Evolutionary conservation across 2,113 vertebrate genomes (phyloP).

Genomic region (Semicossyphus pulcher): DNA sequence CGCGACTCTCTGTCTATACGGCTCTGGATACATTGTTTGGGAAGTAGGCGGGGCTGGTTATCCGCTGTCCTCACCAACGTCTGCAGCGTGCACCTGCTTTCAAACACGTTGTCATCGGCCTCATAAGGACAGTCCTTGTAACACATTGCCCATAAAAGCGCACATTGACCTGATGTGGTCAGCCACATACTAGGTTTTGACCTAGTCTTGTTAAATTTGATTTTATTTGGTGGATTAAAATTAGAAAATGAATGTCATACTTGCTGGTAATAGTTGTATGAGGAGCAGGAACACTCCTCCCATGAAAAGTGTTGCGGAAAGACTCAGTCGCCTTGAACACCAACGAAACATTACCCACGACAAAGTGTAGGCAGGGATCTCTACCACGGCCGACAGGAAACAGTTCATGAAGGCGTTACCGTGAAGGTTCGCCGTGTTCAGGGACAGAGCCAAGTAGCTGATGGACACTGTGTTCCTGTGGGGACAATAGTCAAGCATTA

Average conservation of each 20-base stretch:
- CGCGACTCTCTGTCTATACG: too few species aligned
- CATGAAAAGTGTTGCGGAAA: slow-evolving; percentile 84
- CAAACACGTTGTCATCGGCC: too few species aligned
- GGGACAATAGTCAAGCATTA: slow-evolving; percentile 23
- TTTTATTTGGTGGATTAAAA: too few species aligned
- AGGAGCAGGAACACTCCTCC: slow-evolving; percentile 90
- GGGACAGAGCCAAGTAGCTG: slow-evolving; percentile 90
- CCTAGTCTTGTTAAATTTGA: slow-evolving; percentile 86
- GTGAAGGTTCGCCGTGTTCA: slow-evolving; percentile 91
- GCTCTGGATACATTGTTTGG: too few species aligned
- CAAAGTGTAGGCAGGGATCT: slow-evolving; percentile 89
- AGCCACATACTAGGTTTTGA: too few species aligned
- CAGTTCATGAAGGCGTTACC: slow-evolving; percentile 90
- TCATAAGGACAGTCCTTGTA: too few species aligned
- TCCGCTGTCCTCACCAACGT: too few species aligned
- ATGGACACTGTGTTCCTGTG: slow-evolving; percentile 89
- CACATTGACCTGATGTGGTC: too few species aligned
- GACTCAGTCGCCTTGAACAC: slow-evolving; percentile 84
- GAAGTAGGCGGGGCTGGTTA: too few species aligned
- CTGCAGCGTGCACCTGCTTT: too few species aligned
- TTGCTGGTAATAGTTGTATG: slow-evolving; percentile 87
- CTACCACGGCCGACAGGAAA: slow-evolving; percentile 88
- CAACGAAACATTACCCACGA: slow-evolving; percentile 89
- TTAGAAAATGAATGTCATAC: slow-evolving; percentile 75
- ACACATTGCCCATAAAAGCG: too few species aligned